Evolutionary conservation across 37 sponge, comb jelly and placozoan genomes (phyloP).

Genomic region (Aphrocallistes beatrix): DNA sequence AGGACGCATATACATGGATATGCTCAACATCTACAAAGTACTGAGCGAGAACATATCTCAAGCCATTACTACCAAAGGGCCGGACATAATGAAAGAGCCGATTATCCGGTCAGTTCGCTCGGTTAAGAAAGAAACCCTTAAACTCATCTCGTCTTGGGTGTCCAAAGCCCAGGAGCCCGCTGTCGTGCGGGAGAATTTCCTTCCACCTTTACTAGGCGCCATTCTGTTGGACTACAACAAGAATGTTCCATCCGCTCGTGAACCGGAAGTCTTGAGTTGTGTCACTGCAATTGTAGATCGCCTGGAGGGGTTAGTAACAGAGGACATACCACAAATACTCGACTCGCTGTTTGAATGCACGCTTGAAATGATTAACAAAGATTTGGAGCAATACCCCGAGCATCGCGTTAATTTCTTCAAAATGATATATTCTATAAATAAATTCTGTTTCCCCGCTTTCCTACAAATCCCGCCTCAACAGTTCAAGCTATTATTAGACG

Average conservation of each 20-base stretch:
- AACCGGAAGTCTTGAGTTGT: slow-evolving; percentile 86
- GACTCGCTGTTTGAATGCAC: slow-evolving; percentile 94
- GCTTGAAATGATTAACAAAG: slow-evolving; percentile 91
- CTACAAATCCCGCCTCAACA: slow-evolving; percentile 65
- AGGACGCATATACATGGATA: slow-evolving; percentile 89
- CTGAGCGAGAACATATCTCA: slow-evolving; percentile 82
- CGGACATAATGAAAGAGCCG: slow-evolving; percentile 78
- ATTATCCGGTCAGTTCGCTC: slow-evolving; percentile 72
- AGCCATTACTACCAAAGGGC: slow-evolving; percentile 61
- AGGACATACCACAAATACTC: slow-evolving; percentile 66
- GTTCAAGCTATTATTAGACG: slow-evolving; percentile 83
- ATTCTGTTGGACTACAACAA: slow-evolving; percentile 76
- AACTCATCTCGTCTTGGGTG: slow-evolving; percentile 88
- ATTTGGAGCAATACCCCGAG: slow-evolving; percentile 85
- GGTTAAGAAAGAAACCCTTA: slow-evolving; percentile 91
- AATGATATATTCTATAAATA: slow-evolving; percentile 65
- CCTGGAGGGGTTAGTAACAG: slow-evolving; percentile 47
- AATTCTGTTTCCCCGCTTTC: slow-evolving; percentile 79
- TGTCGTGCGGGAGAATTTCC: slow-evolving; percentile 85
- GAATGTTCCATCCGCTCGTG: slow-evolving; percentile 87
- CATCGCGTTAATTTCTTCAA: slow-evolving; percentile 88
- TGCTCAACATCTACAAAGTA: slow-evolving; percentile 94
- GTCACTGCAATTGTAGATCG: slow-evolving; percentile 76
- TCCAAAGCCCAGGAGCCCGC: slow-evolving; percentile 58
- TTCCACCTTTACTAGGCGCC: slow-evolving; percentile 90